These are phyloP conservation scores for Sphaerophoria taeniata DNA, from an alignment of 2,888 invertebrate genomes.

Conservation along the genomic window DNA sequence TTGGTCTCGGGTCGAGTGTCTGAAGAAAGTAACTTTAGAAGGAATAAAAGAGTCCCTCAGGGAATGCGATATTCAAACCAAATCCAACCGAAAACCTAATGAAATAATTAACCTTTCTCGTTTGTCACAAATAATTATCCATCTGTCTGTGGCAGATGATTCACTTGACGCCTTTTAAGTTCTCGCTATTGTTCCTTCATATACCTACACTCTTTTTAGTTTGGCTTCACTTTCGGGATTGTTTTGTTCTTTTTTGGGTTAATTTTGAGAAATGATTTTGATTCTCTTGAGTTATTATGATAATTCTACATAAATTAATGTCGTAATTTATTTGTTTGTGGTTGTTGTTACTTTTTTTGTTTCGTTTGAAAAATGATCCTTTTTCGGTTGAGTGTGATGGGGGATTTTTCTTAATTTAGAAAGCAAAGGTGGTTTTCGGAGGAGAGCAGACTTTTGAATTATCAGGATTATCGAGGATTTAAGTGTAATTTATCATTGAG, in stretches of 20 bases:
- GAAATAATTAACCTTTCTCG: constrained; percentile 68
- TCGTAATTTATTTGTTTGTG: constrained; percentile 79
- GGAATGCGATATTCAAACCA: neutral
- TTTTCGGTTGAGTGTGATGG: too few relatives aligned
- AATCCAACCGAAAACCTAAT: constrained; percentile 28
- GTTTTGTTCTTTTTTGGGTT: constrained; percentile 76
- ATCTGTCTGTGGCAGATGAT: constrained; percentile 64
- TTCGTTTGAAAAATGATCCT: too few relatives aligned
- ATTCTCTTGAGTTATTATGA: constrained; percentile 81
- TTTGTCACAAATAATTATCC: constrained; percentile 47
- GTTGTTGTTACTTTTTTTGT: constrained; percentile 32
- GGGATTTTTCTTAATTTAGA: too few relatives aligned
- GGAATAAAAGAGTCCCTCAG: constrained; percentile 49
- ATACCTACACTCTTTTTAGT: constrained; percentile 6
- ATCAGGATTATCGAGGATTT: too few relatives aligned
- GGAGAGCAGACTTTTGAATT: too few relatives aligned
- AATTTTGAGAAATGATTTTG: constrained; percentile 82
- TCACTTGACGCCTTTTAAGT: constrained; percentile 40
- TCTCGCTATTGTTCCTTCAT: neutral
- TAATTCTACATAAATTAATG: constrained; percentile 82
- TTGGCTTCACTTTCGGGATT: too few relatives aligned
- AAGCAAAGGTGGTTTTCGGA: too few relatives aligned
- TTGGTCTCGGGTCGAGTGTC: neutral
- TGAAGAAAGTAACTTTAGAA: constrained; percentile 14
- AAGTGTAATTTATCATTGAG: too few relatives aligned